phyloP scores from a whole-genome alignment of 2,113 vertebrate species.

The Chauna torquata region DNA sequence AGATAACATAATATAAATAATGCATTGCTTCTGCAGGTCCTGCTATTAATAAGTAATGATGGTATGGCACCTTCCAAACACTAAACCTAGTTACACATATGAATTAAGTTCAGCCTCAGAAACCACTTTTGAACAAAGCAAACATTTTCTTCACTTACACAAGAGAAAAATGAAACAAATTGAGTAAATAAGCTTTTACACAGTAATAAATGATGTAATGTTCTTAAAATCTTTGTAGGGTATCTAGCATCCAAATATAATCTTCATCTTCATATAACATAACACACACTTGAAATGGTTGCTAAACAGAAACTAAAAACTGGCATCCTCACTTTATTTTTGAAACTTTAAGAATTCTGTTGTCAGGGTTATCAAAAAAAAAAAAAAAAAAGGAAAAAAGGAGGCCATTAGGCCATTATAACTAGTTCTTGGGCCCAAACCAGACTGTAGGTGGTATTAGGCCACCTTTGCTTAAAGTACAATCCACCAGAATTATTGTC shows the following conservation, averaged over 20 bases:
- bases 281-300: not conserved
- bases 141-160: slow-evolving; percentile 49
- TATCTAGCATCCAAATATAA: slow-evolving; percentile 10
- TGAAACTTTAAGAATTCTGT: not conserved
- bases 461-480: not conserved
- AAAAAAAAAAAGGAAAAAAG: not conserved
- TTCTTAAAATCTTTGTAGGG: not conserved
- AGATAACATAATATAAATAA: slow-evolving; percentile 61
- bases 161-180: slow-evolving; percentile 42
- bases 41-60: slow-evolving; percentile 58
- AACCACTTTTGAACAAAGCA: slow-evolving; percentile 40
- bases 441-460: not conserved
- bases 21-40: slow-evolving; percentile 38
- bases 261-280: not conserved
- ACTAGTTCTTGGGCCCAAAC: not conserved
- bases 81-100: slow-evolving; percentile 64
- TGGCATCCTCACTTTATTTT: not conserved
- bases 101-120: slow-evolving; percentile 59
- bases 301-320: not conserved
- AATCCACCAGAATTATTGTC: not conserved
- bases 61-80: slow-evolving; percentile 63
- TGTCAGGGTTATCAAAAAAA: not conserved
- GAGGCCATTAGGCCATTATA: not conserved
- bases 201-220: slow-evolving; percentile 47
- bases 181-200: slow-evolving; percentile 38